Evolutionary conservation across 2,797 vertebrate genomes (phyloP), one percentile per base, ranked within the genome.

Genomic region (Chrysocyon brachyurus): DNA sequence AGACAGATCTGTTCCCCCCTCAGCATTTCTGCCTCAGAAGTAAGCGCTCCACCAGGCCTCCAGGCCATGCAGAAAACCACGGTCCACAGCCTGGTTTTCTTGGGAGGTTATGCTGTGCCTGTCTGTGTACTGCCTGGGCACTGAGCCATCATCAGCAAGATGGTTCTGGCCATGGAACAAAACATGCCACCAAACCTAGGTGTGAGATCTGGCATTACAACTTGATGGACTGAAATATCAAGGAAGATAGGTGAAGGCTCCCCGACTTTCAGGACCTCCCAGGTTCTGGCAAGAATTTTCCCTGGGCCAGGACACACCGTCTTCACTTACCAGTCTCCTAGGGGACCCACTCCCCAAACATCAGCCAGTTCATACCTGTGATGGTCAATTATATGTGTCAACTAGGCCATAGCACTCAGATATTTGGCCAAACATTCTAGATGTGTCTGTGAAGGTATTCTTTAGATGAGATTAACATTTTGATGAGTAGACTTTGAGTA

Each of bases 301-400:
- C 24, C 40, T 6, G n/a, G 78, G 52, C 59, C 0, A 8, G 40
- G 5, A 70, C 28, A 12, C 40, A 70, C 11, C 0, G 0, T 57
- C 56, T 52, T 46, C 3, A 3, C 24, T 36, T 70, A 75, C 57
- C 64, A 64, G n/a, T 73, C 22, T 57, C 57, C 56, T 5, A 28
- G 19, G 56, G 72, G 16, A 5, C 19, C 49, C 21, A 59, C 10
- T 24, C 24, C 64, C 40, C 31, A 22, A 52, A 52, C 26, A 68
- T n/a, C 21, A 52, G 36, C 22, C 52, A 77, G 31, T 12, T 70
- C 17, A 22, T 63, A 52, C 36, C 11, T 70, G 49, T 28, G 36
- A 83, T 83, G 28, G 21, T 57, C 56, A 49, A 79, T 36, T 87
- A 54, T 75, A 28, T 14, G 11, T 87, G 28, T 70, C 36, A 68